Evolutionary conservation across 2,797 vertebrate species (phyloP), one percentile per base, ranked within the genome.

Genomic region (Distichodus sexfasciatus): DNA sequence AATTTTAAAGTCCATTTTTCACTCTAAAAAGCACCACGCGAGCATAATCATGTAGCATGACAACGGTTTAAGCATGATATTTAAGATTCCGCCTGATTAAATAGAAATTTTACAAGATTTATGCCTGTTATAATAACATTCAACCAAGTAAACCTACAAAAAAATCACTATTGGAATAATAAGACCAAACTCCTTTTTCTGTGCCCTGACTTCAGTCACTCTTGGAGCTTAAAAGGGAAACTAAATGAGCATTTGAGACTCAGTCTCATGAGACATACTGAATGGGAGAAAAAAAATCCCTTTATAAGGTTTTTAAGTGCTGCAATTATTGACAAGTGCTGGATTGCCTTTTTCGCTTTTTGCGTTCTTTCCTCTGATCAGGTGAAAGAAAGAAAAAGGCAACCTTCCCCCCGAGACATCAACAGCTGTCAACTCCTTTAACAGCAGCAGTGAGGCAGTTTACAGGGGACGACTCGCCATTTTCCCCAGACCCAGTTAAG

Each of bases 401-500:
- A 77, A 63, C 79, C 83, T 85, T 85, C 74, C 90, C 85, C 86
- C 73, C 50, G 86, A 88, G 90, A 87, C 86, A 86, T 89, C 84
- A 88, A 85, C 88, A 89, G 87, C 89, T 90, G 90, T 91, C 90
- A 91, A 83, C 79, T 86, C 80, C 83, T 88, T 93, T 91, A 91
- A 89, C 85, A 87, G 86, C 83, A 82, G 87, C 83, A 89, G 80
- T 85, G 83, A 88, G 84, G 85, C 87, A 88, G 88, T 91, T 90
- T 88, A 87, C 84, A 84, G 89, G 83, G 72, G 83, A 84, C 87
- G 79, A 82, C 87, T 83, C 79, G 81, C 83, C 86, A 86, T 88
- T 89, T 89, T 92, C 89, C 87, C 83, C 86, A 87, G 87, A 87
- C 88, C 88, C 86, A 88, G 92, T 93, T 93, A 93, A 92, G 89